A percentile compares a stretch with the other conserved stretches of the same genome.
Evolutionary conservation across 2,797 vertebrate species (phyloP).

Genomic region (Malacoctenus gilli): DNA sequence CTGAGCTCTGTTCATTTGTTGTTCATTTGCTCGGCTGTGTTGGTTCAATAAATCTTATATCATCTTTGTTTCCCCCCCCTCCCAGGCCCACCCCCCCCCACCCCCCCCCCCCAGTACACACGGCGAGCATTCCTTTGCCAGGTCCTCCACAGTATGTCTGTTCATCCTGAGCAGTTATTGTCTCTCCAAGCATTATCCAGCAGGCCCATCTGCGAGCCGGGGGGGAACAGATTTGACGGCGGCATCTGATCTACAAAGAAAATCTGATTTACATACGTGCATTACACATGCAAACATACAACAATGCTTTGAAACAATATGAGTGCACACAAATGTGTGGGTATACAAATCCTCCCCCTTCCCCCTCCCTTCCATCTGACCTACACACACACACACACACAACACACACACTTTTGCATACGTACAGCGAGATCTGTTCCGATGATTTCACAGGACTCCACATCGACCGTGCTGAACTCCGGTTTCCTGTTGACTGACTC

Average conservation of each 20-base stretch:
- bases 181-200: conserved; percentile 58
- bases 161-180: conserved; percentile 62
- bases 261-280: conserved; percentile 52
- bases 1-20: conserved; percentile 75
- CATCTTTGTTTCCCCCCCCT: conserved; percentile 67
- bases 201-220: conserved; percentile 63
- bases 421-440: background rate
- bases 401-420: too few relatives aligned
- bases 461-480: background rate
- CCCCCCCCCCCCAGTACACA: conserved; percentile 68
- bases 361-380: background rate
- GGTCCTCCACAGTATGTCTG: conserved; percentile 61
- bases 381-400: background rate
- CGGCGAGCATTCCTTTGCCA: conserved; percentile 58
- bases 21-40: conserved; percentile 73
- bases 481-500: too few relatives aligned
- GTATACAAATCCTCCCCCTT: conserved; percentile 6
- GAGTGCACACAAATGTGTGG: conserved; percentile 5
- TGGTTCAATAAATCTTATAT: conserved; percentile 80
- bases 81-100: too few relatives aligned
- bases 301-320: conserved; percentile 29
- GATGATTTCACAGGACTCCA: background rate
- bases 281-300: conserved; percentile 42
- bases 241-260: conserved; percentile 56
- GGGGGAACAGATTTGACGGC: conserved; percentile 62